These are phyloP conservation scores for Cephus spinipes DNA, from an alignment of 2,888 invertebrate genomes.

Conservation along the genomic window DNA sequence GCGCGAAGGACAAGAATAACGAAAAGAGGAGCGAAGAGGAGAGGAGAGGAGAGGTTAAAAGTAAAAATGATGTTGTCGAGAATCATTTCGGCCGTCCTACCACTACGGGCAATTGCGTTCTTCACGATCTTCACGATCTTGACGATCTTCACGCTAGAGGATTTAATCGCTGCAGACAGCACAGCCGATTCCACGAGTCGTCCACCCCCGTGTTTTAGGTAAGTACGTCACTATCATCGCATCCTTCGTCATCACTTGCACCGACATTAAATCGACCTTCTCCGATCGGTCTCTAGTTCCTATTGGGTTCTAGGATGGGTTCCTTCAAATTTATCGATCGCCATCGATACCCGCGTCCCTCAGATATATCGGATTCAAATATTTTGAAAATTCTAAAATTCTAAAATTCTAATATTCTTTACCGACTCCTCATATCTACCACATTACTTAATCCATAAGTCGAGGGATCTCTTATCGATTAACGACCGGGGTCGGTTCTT, in stretches of 20 bases:
- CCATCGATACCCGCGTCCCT: not conserved
- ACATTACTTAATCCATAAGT: not conserved
- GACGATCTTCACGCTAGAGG: conserved; percentile 25
- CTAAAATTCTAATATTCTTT: no score
- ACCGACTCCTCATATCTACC: no score
- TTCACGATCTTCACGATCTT: conserved; percentile 21
- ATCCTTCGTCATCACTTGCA: not conserved
- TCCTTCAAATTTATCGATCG: no score
- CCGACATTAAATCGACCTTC: not conserved
- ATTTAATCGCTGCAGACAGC: conserved; percentile 26
- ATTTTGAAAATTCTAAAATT: not conserved
- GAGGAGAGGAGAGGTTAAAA: conserved; percentile 14
- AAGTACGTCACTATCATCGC: conserved; percentile 36
- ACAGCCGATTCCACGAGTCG: conserved; percentile 24
- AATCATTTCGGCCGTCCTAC: conserved; percentile 36
- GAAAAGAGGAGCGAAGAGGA: conserved; percentile 20
- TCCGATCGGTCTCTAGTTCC: no score
- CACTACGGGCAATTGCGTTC: conserved; percentile 39
- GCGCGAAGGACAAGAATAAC: conserved; percentile 11
- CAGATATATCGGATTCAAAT: not conserved
- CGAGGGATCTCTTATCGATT: no score
- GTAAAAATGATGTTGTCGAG: conserved; percentile 49
- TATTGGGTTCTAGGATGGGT: no score
- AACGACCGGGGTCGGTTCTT: no score
- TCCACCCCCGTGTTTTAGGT: conserved; percentile 60